Base-by-base conservation (phyloP, 64 coral and sea anemone genomes). In the Actinia equina region DNA sequence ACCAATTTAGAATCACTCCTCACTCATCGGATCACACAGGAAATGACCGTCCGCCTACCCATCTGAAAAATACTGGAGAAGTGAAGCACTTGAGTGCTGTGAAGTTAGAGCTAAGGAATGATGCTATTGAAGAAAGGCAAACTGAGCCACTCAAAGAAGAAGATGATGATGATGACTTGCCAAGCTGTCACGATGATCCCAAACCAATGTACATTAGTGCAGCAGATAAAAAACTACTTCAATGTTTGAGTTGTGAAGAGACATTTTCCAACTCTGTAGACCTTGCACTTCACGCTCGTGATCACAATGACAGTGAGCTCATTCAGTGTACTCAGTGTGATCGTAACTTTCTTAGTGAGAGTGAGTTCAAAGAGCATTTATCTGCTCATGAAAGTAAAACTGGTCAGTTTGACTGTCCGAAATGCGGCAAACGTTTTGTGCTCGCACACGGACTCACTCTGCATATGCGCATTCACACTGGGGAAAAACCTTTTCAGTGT, bases 351-450 rank as follows among this genome's bases (percentile, higher is more conserved):
- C 7, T 63, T 18, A 55, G 15, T 7, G 83, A 85, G 26, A 60
- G 55, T 60, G 56, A 85, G 17, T 63, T 85, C 54, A 85, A 41
- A 19, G 62, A 60, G 41, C 83, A 85, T 85, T 41, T 30, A 23
- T 81, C 78, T 81, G 37, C 53, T n/a, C 83, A 85, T 42, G 83
- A 85, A 60, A 59, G 83, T 43, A 85, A 85, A 30, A n/a, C 83
- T 63, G 59, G 53, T 3, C 42, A 44, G 45, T 63, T 58, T 37
- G 42, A 18, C 25, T 85, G 83, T 26, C 83, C 83, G 1, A 85
- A 85, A n/a, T 85, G 83, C 26, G 80, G 59, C 41, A 85, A 85
- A 53, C 61, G 43, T 8, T 85, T 85, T 43, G 59, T 85, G 5
- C 83, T 52, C 7, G 43, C 83, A 17, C 83, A 85, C 17, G 83